These are phyloP conservation scores for Neofelis nebulosa DNA, from an alignment of 2,113 vertebrate species.

Conservation along the genomic window DNA sequence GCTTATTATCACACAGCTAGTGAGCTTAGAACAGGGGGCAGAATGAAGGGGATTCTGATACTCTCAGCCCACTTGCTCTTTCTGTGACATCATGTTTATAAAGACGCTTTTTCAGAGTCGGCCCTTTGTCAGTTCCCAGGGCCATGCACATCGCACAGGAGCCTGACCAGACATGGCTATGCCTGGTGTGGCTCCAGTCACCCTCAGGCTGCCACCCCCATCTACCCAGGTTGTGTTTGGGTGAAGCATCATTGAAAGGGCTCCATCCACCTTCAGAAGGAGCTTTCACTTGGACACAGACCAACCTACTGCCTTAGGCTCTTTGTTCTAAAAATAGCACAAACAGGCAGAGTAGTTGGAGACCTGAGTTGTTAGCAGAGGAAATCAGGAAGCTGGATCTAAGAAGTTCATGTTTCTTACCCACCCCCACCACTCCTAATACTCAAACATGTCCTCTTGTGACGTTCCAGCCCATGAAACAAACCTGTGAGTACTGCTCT, in stretches of 20 bases:
- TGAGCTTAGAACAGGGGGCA: not conserved
- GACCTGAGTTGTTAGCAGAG: not conserved
- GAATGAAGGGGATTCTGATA: not conserved
- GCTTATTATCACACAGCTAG: not conserved
- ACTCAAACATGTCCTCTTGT: not conserved
- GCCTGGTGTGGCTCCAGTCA: fast-evolving
- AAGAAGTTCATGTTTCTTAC: not conserved
- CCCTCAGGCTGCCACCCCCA: not conserved
- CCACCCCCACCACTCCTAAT: not conserved
- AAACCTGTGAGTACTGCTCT: slow-evolving; percentile 85
- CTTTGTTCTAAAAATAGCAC: slow-evolving; percentile 30
- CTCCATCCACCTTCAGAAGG: not conserved
- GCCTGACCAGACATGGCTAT: not conserved
- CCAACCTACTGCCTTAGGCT: not conserved
- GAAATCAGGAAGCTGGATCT: not conserved
- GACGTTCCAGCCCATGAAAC: slow-evolving; percentile 82
- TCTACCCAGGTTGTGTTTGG: not conserved
- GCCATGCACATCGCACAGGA: not conserved
- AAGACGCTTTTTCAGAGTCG: not conserved
- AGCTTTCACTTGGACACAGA: not conserved
- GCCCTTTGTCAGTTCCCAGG: not conserved
- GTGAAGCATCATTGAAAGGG: not conserved
- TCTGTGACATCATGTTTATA: not conserved
- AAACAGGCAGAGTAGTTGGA: not conserved
- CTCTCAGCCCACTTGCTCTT: not conserved